A percentile compares a stretch with the other conserved stretches of the same genome.
phyloP scores from a whole-genome alignment of 2,888 invertebrate genomes.

The Stenchaetothrips biformis region DNA sequence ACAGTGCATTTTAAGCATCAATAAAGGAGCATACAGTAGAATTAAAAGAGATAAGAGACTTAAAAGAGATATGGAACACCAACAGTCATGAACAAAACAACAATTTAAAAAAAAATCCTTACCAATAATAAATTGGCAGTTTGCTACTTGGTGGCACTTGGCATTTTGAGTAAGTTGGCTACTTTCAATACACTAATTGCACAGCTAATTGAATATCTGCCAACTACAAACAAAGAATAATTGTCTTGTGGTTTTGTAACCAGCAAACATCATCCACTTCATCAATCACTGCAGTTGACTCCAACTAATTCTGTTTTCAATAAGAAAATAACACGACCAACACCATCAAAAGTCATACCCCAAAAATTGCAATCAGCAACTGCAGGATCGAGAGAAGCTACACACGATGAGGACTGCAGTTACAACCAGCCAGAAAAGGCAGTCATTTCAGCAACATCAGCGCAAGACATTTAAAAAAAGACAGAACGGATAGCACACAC shows the following conservation, averaged over 20 bases:
- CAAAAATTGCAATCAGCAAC: slow-evolving; percentile 8
- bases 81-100: slow-evolving; percentile 17
- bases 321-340: slow-evolving; percentile 13
- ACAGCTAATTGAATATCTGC: background rate
- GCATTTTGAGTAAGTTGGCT: slow-evolving; percentile 3
- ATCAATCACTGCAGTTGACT: slow-evolving; percentile 19
- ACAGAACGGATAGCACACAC: background rate
- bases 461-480: background rate
- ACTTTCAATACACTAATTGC: background rate
- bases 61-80: background rate
- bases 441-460: background rate
- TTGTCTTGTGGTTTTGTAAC: background rate
- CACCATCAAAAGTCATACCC: slow-evolving; percentile 2
- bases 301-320: background rate
- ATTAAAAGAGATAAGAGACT: slow-evolving; percentile 10
- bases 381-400: slow-evolving; percentile 5
- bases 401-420: background rate
- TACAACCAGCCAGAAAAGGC: background rate
- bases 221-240: background rate
- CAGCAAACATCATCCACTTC: slow-evolving; percentile 2
- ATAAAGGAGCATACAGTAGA: background rate
- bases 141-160: slow-evolving; percentile 3
- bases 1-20: background rate
- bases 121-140: background rate
- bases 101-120: background rate